A percentile compares a stretch with the other conserved stretches of the same genome.
These are phyloP conservation scores for Phrixothrix hirtus DNA, from an alignment of 2,888 invertebrate species.

Conservation along the genomic window DNA sequence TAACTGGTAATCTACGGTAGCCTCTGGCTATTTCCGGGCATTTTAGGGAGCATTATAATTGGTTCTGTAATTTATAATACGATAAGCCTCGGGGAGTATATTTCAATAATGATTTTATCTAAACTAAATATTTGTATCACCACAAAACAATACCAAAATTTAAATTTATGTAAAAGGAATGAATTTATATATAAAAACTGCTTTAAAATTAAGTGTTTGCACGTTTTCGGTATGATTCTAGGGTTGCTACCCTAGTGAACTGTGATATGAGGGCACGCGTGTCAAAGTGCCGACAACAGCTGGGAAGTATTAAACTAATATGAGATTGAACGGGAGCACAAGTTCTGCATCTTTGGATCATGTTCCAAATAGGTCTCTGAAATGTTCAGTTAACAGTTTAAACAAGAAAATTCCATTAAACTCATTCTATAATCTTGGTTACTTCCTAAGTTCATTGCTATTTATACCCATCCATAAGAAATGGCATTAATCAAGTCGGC, in stretches of 20 bases:
- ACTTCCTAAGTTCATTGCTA: too few relatives aligned
- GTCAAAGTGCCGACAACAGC: conserved; percentile 42
- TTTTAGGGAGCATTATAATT: conserved; percentile 19
- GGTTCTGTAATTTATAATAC: conserved; percentile 24
- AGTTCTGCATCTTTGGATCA: conserved; percentile 36
- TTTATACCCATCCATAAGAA: too few relatives aligned
- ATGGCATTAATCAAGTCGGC: too few relatives aligned
- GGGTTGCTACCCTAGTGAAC: conserved; percentile 13
- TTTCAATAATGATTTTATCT: conserved; percentile 28
- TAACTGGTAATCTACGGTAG: conserved; percentile 24
- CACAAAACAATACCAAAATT: too few relatives aligned
- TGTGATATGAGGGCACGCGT: conserved; percentile 33
- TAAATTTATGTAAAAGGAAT: too few relatives aligned
- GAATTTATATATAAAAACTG: too few relatives aligned
- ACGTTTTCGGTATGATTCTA: conserved; percentile 9
- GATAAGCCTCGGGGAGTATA: conserved; percentile 23
- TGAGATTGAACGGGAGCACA: conserved; percentile 38
- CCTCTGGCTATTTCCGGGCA: conserved; percentile 23
- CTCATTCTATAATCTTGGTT: neutral
- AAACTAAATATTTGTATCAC: conserved; percentile 16
- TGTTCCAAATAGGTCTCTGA: conserved; percentile 36
- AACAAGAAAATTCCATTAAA: conserved; percentile 23
- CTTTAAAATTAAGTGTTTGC: conserved; percentile 15
- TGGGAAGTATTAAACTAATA: conserved; percentile 40
- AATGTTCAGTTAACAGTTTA: conserved; percentile 14